Evolutionary conservation across 2,113 vertebrate genomes (phyloP).

Genomic region (Oreamnos americanus): DNA sequence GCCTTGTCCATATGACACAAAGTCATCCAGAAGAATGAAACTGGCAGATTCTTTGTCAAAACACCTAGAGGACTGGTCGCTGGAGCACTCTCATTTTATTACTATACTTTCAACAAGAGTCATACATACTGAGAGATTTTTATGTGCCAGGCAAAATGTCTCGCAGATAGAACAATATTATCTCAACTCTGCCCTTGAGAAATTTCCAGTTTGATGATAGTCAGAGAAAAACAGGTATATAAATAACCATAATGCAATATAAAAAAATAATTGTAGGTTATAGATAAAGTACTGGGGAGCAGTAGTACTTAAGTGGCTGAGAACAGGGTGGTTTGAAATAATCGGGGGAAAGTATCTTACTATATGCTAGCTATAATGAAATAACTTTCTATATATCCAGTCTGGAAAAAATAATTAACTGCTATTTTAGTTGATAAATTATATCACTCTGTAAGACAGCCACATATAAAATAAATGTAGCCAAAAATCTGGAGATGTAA

Average conservation of each 20-base stretch:
- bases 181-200: neutral
- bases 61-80: neutral
- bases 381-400: neutral
- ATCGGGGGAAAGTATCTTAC: neutral
- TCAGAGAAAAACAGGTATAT: neutral
- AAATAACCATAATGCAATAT: neutral
- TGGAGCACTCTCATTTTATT: neutral
- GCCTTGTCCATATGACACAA: neutral
- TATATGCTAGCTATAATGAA: neutral
- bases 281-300: neutral
- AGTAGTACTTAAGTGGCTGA: neutral
- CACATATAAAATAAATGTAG: neutral
- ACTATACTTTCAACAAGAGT: neutral
- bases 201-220: neutral
- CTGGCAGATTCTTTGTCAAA: neutral
- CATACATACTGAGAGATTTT: neutral
- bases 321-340: neutral
- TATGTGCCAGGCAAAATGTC: neutral
- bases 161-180: neutral
- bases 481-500: neutral
- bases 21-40: neutral
- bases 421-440: neutral
- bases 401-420: neutral
- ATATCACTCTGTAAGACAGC: neutral
- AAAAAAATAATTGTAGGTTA: neutral